Evolutionary conservation across 2,113 vertebrate genomes (phyloP), one percentile per base, ranked within the genome.

Genomic region (Notothenia coriiceps): DNA sequence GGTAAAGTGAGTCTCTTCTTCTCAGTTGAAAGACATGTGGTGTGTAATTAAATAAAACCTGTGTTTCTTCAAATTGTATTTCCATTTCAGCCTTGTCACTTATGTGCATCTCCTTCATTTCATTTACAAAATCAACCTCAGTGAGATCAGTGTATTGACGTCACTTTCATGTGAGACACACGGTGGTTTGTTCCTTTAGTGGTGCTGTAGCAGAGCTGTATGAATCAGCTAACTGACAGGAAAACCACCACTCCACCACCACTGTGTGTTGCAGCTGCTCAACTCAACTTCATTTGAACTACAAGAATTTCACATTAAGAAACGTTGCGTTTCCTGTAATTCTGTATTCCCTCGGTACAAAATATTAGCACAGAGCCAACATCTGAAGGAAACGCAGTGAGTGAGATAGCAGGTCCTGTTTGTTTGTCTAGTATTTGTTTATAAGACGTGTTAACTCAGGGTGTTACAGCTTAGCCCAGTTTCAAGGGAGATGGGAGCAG

Each of bases 161-260:
- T 47, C 10, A 22, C 15, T 8, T 56, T 40, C 49, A 22, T 12
- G 2, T 1, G 6, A 13, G 29, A 33, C 52, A n/a, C 40, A 54
- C 2, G 1, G 44, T 11, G 44, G 74, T 56, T 70, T 65, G 35
- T 59, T 74, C 50, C 13, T 25, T 70, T 3, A 29, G 51, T 49
- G 15, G 15, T 2, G 3, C 29, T 59, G 49, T 8, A 18, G 12
- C 3, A 47, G 22, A 8, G 29, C 47, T 49, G 7, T 22, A 47
- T 69, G 62, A 86, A 80, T 87, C 86, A 49, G 80, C 79, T 75
- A 90, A 90, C 88, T 88, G 87, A 93, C 88, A 91, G 87, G 89
- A 90, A 93, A 91, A 86, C 89, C 89, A 87, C 88, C 33, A 65
- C 10, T 54, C 54, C 13, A 47, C 8, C 6, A 13, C 29, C 47